Evolutionary conservation across 2,113 vertebrate genomes (phyloP).

Genomic region (Rhea americana): DNA sequence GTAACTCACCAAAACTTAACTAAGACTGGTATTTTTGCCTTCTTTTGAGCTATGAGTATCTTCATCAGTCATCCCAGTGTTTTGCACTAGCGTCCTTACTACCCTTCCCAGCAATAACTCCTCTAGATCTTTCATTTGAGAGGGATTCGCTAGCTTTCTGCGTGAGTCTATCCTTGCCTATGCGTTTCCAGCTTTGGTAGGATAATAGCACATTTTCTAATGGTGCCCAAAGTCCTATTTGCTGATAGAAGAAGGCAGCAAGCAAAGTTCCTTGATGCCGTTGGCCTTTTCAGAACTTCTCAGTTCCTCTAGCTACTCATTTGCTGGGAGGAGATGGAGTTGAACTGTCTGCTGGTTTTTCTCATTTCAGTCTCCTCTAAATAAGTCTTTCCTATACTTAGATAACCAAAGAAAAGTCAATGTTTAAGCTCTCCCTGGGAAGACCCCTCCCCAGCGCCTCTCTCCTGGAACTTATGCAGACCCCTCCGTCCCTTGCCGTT

Average conservation of each 20-base stretch:
- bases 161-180: not conserved
- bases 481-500: not conserved
- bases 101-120: not conserved
- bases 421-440: not conserved
- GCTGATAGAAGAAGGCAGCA: not conserved
- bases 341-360: not conserved
- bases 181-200: not conserved
- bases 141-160: not conserved
- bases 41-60: not conserved
- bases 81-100: not conserved
- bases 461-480: not conserved
- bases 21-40: not conserved
- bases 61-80: accelerated
- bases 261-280: not conserved
- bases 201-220: not conserved
- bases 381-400: not conserved
- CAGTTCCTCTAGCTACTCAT: not conserved
- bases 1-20: not conserved
- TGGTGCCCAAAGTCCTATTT: not conserved
- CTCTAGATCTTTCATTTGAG: accelerated
- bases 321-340: not conserved
- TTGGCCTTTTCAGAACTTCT: not conserved
- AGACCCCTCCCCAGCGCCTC: not conserved
- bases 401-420: not conserved
- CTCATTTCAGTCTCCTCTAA: not conserved